Conservation (phyloP, 1,140 invertebrate genomes). For the Sesamia nonagrioides region DNA sequence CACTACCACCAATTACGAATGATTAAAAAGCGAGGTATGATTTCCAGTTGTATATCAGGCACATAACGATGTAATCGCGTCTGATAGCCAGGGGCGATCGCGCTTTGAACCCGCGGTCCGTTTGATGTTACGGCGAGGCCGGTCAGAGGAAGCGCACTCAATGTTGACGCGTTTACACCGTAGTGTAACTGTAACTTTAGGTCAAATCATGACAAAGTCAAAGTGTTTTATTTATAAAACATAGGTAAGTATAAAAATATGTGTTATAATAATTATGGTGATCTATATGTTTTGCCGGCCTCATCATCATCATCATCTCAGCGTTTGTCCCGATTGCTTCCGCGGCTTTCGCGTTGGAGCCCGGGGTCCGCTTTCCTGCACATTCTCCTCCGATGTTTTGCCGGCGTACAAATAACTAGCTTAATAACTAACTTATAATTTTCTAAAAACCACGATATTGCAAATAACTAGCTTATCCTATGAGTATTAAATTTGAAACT, state of each 20-base stretch:
- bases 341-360: too few species aligned
- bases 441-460: too few species aligned
- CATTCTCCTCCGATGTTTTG: too few species aligned
- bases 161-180: slow-evolving; percentile 43
- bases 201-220: neutral
- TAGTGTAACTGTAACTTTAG: slow-evolving; percentile 5
- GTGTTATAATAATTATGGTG: too few species aligned
- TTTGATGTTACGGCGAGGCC: slow-evolving; percentile 49
- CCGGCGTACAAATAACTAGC: too few species aligned
- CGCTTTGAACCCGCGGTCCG: slow-evolving; percentile 53
- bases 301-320: too few species aligned
- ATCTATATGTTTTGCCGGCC: too few species aligned
- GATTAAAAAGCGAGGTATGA: slow-evolving; percentile 30
- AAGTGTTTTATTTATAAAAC: neutral
- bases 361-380: too few species aligned
- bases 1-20: slow-evolving; percentile 34
- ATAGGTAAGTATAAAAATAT: neutral
- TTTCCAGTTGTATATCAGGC: slow-evolving; percentile 16
- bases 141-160: slow-evolving; percentile 46
- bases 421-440: too few species aligned
- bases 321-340: too few species aligned
- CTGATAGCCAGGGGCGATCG: slow-evolving; percentile 51
- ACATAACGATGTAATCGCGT: slow-evolving; percentile 48
- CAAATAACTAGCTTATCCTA: too few species aligned
- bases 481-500: too few species aligned